These are phyloP conservation scores for Eulimnadia texana DNA, from an alignment of 1,140 invertebrate species.

Conservation along the genomic window DNA sequence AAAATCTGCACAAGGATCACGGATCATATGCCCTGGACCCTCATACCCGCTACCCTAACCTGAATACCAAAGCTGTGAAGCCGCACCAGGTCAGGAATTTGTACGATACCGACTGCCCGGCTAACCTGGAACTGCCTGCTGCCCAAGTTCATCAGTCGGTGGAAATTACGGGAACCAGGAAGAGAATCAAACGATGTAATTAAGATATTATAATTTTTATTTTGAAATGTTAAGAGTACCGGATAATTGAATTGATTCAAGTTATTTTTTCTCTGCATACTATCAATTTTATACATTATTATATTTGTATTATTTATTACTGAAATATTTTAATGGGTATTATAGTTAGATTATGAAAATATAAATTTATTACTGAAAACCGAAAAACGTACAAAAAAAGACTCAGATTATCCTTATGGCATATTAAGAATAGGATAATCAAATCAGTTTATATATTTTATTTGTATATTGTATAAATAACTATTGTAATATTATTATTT, in stretches of 20 bases:
- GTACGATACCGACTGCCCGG: slow-evolving; percentile 42
- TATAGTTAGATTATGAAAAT: too few relatives aligned
- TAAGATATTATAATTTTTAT: neutral
- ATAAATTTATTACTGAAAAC: too few relatives aligned
- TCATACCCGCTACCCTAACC: slow-evolving; percentile 49
- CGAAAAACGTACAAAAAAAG: too few relatives aligned
- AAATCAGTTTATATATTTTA: too few relatives aligned
- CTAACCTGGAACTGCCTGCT: slow-evolving; percentile 24
- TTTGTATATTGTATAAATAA: too few relatives aligned
- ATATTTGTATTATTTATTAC: neutral
- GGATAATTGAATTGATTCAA: slow-evolving; percentile 8
- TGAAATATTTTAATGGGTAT: slow-evolving; percentile 18
- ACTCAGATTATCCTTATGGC: too few relatives aligned
- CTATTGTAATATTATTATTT: too few relatives aligned
- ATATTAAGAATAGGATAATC: too few relatives aligned
- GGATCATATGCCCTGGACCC: slow-evolving; percentile 80
- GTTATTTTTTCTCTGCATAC: slow-evolving; percentile 8
- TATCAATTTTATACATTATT: neutral
- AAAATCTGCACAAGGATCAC: slow-evolving; percentile 82
- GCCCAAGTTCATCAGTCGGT: neutral
- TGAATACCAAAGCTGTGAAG: slow-evolving; percentile 39
- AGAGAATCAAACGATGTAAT: slow-evolving; percentile 42
- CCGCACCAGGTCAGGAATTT: slow-evolving; percentile 43
- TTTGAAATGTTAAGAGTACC: too few relatives aligned
- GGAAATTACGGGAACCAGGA: slow-evolving; percentile 4